A percentile compares a stretch with the other conserved stretches of the same genome.
These are phyloP conservation scores for Xylocopa sonorina DNA, from an alignment of 1,140 invertebrate genomes.

Conservation along the genomic window DNA sequence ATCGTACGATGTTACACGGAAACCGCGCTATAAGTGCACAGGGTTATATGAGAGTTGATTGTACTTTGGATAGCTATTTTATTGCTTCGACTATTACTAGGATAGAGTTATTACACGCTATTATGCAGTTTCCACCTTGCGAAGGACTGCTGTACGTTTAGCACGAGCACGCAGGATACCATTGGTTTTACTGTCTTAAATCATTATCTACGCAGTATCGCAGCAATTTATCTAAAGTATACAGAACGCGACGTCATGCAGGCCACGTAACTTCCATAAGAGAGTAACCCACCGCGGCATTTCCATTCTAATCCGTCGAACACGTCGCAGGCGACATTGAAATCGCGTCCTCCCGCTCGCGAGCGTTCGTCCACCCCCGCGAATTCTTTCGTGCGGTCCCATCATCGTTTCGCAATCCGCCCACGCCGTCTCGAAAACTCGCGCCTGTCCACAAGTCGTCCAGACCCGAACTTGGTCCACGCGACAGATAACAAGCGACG, in stretches of 20 bases:
- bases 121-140: too few species aligned
- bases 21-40: too few species aligned
- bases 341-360: neutral
- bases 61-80: too few species aligned
- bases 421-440: neutral
- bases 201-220: too few species aligned
- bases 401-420: constrained; percentile 11
- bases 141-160: too few species aligned
- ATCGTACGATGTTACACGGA: too few species aligned
- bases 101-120: too few species aligned
- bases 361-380: neutral
- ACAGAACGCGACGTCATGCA: too few species aligned
- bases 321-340: neutral
- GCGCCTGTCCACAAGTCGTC: neutral
- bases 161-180: neutral
- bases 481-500: neutral
- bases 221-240: neutral
- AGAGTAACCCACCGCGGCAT: neutral
- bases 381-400: neutral
- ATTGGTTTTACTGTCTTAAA: neutral
- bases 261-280: neutral
- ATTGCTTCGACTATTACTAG: too few species aligned
- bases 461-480: neutral
- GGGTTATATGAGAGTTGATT: too few species aligned
- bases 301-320: neutral